These are phyloP conservation scores for Drosophila meridionalis DNA, from an alignment of 2,888 invertebrate genomes.

Conservation along the genomic window DNA sequence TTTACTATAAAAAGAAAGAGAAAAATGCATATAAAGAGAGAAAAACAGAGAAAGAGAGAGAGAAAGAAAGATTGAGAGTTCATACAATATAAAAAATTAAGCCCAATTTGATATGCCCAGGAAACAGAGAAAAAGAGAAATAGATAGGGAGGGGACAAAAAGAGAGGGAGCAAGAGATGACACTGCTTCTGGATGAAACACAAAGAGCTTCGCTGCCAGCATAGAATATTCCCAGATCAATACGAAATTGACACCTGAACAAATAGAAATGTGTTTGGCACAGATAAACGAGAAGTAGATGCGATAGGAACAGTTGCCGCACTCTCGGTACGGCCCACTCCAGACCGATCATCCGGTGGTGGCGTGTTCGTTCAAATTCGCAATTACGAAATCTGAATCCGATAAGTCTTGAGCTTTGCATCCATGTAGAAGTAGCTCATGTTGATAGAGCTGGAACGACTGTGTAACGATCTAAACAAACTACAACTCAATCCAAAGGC, in stretches of 20 bases:
- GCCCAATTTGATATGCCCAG: background rate
- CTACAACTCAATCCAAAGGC: background rate
- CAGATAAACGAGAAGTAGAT: slow-evolving; percentile 2
- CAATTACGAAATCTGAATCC: slow-evolving; percentile 25
- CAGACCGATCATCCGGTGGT: slow-evolving; percentile 12
- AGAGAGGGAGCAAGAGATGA: background rate
- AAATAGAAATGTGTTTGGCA: background rate
- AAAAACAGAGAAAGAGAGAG: background rate
- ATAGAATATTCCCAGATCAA: background rate
- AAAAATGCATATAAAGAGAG: background rate
- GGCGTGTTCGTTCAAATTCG: slow-evolving; percentile 16
- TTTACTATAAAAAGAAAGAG: background rate
- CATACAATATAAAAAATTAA: background rate
- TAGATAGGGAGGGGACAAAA: background rate
- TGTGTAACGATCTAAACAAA: slow-evolving; percentile 8
- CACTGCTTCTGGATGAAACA: background rate
- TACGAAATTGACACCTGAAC: background rate
- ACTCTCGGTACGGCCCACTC: slow-evolving; percentile 1
- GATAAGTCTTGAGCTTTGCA: slow-evolving; percentile 20
- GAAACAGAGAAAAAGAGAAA: background rate
- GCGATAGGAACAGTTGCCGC: background rate
- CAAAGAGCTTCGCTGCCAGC: background rate
- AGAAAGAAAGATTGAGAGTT: background rate
- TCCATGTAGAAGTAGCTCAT: background rate
- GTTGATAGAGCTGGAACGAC: background rate